Conservation (phyloP, 1,140 invertebrate genomes). For the Thaumatotibia leucotreta region DNA sequence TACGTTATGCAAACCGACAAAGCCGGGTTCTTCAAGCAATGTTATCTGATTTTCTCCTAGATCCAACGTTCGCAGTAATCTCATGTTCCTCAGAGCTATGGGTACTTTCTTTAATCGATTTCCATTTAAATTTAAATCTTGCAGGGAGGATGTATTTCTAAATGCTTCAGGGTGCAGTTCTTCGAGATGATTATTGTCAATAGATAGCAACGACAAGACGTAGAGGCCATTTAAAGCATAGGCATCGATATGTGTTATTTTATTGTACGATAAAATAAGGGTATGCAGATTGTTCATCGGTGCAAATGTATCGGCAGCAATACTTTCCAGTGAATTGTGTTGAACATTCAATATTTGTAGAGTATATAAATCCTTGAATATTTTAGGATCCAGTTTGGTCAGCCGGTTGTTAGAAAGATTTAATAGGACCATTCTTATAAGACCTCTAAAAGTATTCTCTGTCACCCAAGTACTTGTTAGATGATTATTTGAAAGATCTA, state of each 20-base stretch:
- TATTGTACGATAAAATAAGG: conserved; percentile 87
- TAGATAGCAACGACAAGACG: conserved; percentile 85
- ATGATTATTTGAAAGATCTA: conserved; percentile 93
- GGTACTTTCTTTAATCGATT: conserved; percentile 90
- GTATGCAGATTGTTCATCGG: conserved; percentile 91
- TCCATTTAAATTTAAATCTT: conserved; percentile 90
- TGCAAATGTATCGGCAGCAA: conserved; percentile 88
- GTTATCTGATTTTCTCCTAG: conserved; percentile 89
- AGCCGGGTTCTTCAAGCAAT: conserved; percentile 86
- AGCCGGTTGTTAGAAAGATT: conserved; percentile 92
- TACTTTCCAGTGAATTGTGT: conserved; percentile 86
- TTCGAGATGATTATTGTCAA: conserved; percentile 88
- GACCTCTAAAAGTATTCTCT: conserved; percentile 88
- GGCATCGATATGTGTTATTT: conserved; percentile 85
- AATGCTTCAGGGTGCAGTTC: conserved; percentile 88
- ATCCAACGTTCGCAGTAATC: conserved; percentile 87
- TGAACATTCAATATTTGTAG: conserved; percentile 89
- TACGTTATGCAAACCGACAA: conserved; percentile 86
- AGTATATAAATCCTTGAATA: conserved; percentile 88
- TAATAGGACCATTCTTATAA: conserved; percentile 90
- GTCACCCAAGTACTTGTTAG: conserved; percentile 90
- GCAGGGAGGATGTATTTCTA: conserved; percentile 86
- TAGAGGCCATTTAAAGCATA: conserved; percentile 88
- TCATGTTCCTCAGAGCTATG: conserved; percentile 83
- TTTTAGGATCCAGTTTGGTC: conserved; percentile 85